Conservation (phyloP, 2,113 vertebrate species). For the Accipiter cooperii region DNA sequence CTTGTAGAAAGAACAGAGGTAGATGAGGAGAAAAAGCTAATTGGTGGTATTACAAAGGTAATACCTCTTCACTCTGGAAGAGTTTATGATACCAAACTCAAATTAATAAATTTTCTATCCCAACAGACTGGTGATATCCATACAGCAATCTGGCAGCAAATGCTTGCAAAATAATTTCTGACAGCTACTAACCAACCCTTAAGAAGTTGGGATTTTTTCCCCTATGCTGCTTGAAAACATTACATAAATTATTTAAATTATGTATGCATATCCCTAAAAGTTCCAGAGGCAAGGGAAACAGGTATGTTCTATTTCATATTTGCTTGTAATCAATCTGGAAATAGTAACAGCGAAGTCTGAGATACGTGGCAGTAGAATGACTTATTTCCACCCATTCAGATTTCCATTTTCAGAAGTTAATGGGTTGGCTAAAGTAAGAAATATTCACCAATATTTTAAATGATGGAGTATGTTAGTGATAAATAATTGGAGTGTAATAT, state of each 20-base stretch:
- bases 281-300: background rate
- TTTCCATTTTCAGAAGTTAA: background rate
- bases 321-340: background rate
- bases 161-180: background rate
- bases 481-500: background rate
- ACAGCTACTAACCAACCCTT: background rate
- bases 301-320: background rate
- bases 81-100: background rate
- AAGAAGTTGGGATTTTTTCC: accelerated
- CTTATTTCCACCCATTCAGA: background rate
- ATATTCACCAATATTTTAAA: background rate
- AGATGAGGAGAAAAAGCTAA: background rate
- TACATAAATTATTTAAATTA: background rate
- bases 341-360: background rate
- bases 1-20: background rate
- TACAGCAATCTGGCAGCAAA: background rate
- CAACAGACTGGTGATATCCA: background rate
- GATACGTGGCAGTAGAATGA: background rate
- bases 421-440: background rate
- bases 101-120: background rate
- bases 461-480: background rate
- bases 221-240: background rate
- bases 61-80: background rate
- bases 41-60: background rate
- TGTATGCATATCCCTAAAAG: background rate